These are phyloP conservation scores for Acromyrmex heyeri DNA, from an alignment of 1,140 invertebrate genomes.

Conservation along the genomic window DNA sequence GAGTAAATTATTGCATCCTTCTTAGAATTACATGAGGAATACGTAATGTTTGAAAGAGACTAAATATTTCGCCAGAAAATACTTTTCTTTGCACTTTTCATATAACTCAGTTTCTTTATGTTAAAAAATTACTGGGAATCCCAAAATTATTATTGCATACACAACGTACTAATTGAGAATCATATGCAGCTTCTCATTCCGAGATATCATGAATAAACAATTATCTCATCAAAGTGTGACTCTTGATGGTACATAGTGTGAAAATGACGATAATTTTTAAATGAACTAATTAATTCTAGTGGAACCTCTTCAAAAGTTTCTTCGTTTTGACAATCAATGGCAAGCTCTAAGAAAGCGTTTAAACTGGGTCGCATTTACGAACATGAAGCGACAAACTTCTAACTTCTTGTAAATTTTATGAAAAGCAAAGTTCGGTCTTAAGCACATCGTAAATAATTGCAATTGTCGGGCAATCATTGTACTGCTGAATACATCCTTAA, in stretches of 20 bases:
- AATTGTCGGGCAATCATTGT: not conserved
- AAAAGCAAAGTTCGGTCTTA: constrained; percentile 20
- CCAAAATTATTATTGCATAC: not conserved
- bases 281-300: constrained; percentile 31
- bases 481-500: not conserved
- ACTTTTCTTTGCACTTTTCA: not conserved
- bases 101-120: not conserved
- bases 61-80: not conserved
- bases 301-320: constrained; percentile 9
- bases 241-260: not conserved
- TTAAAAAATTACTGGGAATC: not conserved
- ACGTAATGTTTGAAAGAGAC: not conserved
- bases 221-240: not conserved
- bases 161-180: not conserved
- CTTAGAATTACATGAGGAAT: not conserved
- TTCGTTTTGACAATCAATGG: constrained; percentile 36
- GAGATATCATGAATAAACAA: constrained; percentile 28
- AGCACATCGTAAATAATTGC: constrained; percentile 31
- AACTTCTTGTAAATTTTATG: constrained; percentile 52
- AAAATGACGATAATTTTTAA: constrained; percentile 42
- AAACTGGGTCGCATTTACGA: constrained; percentile 35
- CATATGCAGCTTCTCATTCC: not conserved
- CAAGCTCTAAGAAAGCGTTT: constrained; percentile 17
- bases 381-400: constrained; percentile 22
- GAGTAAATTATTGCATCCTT: not conserved